Evolutionary conservation across 1,140 invertebrate genomes (phyloP).

Genomic region (Tetramorium alpestre): DNA sequence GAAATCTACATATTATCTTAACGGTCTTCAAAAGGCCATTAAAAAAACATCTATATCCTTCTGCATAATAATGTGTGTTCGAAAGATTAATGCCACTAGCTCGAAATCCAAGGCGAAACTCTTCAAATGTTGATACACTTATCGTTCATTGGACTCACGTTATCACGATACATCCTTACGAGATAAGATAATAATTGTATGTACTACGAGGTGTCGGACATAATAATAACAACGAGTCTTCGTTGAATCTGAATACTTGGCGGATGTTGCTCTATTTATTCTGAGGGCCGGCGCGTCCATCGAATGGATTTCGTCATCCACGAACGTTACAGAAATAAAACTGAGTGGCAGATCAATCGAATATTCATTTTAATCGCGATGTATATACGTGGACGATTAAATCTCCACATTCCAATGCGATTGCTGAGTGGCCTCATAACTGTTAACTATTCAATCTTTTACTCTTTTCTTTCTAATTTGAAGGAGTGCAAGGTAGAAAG

Average conservation of each 20-base stretch:
- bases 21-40: not conserved
- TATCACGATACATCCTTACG: conserved; percentile 34
- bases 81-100: not conserved
- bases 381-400: not conserved
- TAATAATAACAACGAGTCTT: conserved; percentile 20
- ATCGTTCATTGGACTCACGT: not conserved
- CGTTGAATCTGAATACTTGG: conserved; percentile 3
- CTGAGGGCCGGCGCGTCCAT: not conserved
- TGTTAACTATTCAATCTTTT: not conserved
- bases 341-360: not conserved
- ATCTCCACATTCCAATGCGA: not conserved
- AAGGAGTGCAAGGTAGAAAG: not conserved
- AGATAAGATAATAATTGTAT: conserved; percentile 47
- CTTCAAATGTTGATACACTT: not conserved
- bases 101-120: not conserved
- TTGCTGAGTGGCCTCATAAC: not conserved
- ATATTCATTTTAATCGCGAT: not conserved
- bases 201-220: conserved; percentile 5
- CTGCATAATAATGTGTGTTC: not conserved
- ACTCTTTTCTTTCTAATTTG: not conserved
- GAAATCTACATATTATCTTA: not conserved
- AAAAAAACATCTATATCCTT: not conserved
- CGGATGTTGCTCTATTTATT: conserved; percentile 7
- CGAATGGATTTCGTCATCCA: conserved; percentile 8
- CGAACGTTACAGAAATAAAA: conserved; percentile 25